Conservation (phyloP, 2,888 invertebrate genomes). For the Cheilosia urbana region DNA sequence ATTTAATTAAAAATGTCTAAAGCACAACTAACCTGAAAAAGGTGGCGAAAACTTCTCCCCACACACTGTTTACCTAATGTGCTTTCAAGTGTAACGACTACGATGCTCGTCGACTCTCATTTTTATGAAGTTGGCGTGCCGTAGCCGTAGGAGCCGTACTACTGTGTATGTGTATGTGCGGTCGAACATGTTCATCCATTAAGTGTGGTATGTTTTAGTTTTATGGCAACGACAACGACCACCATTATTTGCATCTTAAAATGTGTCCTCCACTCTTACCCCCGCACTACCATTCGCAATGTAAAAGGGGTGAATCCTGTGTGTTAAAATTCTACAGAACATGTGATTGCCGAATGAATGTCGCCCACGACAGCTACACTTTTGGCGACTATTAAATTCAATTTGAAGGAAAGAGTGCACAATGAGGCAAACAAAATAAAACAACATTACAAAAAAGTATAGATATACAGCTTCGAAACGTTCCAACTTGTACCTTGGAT, state of each 20-base stretch:
- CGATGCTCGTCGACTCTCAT: conserved; percentile 2
- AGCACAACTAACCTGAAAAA: conserved; percentile 14
- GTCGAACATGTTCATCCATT: conserved; percentile 56
- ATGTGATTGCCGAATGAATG: conserved; percentile 33
- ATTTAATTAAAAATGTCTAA: conserved; percentile 41
- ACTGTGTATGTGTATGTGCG: conserved; percentile 26
- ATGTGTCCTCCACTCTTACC: conserved; percentile 60
- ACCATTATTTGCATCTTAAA: conserved; percentile 63
- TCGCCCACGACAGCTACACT: neutral
- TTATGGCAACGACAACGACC: conserved; percentile 43
- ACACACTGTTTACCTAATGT: conserved; percentile 24
- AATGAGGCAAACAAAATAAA: conserved; percentile 46
- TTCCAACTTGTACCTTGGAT: conserved; percentile 55
- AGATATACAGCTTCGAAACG: conserved; percentile 14
- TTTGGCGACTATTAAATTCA: conserved; percentile 57
- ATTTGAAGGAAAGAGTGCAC: conserved; percentile 47
- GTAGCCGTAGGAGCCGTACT: no score
- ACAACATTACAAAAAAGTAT: conserved; percentile 6
- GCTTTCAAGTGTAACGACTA: conserved; percentile 2
- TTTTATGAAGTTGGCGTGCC: conserved; percentile 18
- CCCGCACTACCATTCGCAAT: conserved; percentile 36
- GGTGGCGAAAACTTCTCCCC: conserved; percentile 28
- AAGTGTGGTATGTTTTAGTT: conserved; percentile 46
- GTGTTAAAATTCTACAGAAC: neutral
- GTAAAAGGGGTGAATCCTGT: neutral